Evolutionary conservation across 2,113 vertebrate genomes (phyloP), one percentile per base, ranked within the genome.

Genomic region (Callithrix jacchus): DNA sequence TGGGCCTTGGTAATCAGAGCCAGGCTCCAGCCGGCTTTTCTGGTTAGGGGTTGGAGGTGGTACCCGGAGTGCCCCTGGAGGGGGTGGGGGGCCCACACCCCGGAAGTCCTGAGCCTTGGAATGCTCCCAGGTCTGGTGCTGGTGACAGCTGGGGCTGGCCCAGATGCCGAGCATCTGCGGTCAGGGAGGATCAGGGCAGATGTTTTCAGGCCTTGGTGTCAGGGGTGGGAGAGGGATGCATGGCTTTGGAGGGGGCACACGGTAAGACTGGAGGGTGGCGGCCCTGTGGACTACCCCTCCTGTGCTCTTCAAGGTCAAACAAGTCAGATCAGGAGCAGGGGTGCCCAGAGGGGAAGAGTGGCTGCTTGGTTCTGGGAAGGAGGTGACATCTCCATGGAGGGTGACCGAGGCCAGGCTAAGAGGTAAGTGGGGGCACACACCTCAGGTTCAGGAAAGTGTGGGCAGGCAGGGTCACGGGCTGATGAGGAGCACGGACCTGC

Each of bases 1-100:
- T 80, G 66, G 97, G 96, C 90, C 87, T 35, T 10, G 32, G 95
- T 91, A 98, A 97, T 88, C 90, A 54, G 92, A 97, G 95, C 97
- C 96, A 82, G 56, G 68, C 77, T 95, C 76, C 73, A 96, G 98
- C 98, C 82, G 90, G 98, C 97, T 98, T 98, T 98, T 98, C 97
- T 73, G 4, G 97, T 97, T 97, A 66, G 73, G 95, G 92, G 76
- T 84, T 95, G 97, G 93, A 97, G 98, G 96, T 96, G 96, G 96
- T 94, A 96, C 90, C 95, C 25, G 2, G 91, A 97, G 94, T 3
- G 37, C 91, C 95, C 98, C 95, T 88, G 95, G 71, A 76, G 73
- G 79, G 58, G 66, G 92, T 82, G 87, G 80, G n/a, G n/a, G 92
- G 49, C 80, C 79, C 88, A 92, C 56, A 3, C 96, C 94, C 97